A percentile compares a stretch with the other conserved stretches of the same genome.
Conservation (phyloP, 2,113 vertebrate species). For the Pundamilia nyererei region DNA sequence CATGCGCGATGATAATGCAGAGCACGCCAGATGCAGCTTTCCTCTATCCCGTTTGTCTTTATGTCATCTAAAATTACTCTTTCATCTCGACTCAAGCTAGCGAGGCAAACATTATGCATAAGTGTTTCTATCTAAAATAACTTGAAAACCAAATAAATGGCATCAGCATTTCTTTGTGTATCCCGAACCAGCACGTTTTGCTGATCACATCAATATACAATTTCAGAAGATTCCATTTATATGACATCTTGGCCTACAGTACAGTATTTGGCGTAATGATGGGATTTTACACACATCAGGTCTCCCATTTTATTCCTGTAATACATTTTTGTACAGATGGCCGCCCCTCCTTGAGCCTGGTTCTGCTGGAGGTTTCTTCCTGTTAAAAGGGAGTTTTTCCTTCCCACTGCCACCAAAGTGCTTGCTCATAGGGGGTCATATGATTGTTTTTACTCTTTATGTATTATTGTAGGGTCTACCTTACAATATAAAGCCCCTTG, state of each 20-base stretch:
- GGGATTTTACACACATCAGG: neutral
- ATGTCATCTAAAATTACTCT: slow-evolving; percentile 2
- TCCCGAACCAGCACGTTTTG: neutral
- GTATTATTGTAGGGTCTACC: neutral
- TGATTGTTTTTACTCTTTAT: neutral
- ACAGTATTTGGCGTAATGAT: neutral
- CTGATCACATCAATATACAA: slow-evolving; percentile 14
- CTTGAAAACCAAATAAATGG: neutral
- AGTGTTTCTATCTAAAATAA: neutral
- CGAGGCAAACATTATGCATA: neutral
- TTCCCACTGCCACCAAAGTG: neutral
- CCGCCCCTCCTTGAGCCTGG: neutral
- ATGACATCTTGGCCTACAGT: neutral
- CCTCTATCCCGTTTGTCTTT: slow-evolving; percentile 24
- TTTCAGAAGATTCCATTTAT: neutral
- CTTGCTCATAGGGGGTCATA: neutral
- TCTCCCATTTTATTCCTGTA: neutral
- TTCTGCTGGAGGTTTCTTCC: neutral
- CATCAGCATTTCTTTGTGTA: slow-evolving; percentile 1
- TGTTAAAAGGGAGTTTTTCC: neutral
- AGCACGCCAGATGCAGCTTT: slow-evolving; percentile 5
- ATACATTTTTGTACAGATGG: neutral
- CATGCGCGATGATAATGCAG: neutral
- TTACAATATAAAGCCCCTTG: neutral
- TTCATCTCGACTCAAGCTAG: neutral